Conservation (phyloP, 2,888 invertebrate genomes). For the Cerceris ruficornis region DNA sequence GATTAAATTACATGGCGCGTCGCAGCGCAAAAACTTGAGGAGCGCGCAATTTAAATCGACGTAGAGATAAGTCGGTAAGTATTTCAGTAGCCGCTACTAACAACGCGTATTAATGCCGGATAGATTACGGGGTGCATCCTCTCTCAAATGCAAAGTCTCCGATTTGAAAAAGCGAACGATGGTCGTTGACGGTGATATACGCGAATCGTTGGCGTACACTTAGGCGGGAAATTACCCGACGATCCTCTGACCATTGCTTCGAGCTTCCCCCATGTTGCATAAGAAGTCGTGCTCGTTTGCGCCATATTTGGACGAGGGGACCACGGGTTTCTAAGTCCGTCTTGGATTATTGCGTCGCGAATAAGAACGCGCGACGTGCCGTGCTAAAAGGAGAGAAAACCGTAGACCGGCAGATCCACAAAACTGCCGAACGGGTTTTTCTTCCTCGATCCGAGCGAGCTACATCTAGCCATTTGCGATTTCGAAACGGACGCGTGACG, state of each 20-base stretch:
- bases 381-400: slow-evolving; percentile 50
- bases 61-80: too few species aligned
- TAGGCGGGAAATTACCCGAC: slow-evolving; percentile 62
- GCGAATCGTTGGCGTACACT: slow-evolving; percentile 13
- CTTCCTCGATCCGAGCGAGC: slow-evolving; percentile 5
- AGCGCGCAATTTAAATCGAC: not conserved
- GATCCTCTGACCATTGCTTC: slow-evolving; percentile 28
- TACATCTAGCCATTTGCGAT: slow-evolving; percentile 30
- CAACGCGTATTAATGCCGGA: not conserved
- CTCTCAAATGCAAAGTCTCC: slow-evolving; percentile 20
- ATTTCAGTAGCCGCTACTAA: not conserved
- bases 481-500: slow-evolving; percentile 43
- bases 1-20: not conserved
- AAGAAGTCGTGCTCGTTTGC: slow-evolving; percentile 58
- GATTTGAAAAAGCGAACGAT: slow-evolving; percentile 32
- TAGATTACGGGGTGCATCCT: slow-evolving; percentile 13
- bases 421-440: slow-evolving; percentile 40
- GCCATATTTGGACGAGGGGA: slow-evolving; percentile 57
- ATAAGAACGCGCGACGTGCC: slow-evolving; percentile 5
- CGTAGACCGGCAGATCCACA: slow-evolving; percentile 24
- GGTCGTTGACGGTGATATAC: slow-evolving; percentile 8
- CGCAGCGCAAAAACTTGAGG: not conserved
- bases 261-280: slow-evolving; percentile 39
- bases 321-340: slow-evolving; percentile 32
- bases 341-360: slow-evolving; percentile 25